phyloP scores from a whole-genome alignment of 1,140 invertebrate species.

The Probaryconus sp. region DNA sequence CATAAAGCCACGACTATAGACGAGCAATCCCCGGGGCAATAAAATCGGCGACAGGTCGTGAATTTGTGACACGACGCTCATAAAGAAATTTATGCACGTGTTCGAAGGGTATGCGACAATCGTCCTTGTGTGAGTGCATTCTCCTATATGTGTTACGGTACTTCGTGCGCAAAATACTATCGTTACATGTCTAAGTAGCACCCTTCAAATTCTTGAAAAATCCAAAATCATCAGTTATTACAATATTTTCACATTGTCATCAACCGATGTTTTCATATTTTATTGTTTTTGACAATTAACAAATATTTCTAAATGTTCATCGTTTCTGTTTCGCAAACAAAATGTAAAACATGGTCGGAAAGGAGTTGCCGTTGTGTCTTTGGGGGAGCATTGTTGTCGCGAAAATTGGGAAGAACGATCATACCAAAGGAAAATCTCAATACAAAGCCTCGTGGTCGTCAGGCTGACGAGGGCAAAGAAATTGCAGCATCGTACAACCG shows the following conservation, averaged over 20 bases:
- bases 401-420: conserved; percentile 9
- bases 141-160: conserved; percentile 24
- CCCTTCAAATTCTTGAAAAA: too few species aligned
- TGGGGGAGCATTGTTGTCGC: not conserved
- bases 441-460: conserved; percentile 46
- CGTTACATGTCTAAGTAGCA: too few species aligned
- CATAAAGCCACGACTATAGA: conserved; percentile 67
- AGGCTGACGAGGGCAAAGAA: conserved; percentile 50
- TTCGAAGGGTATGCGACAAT: conserved; percentile 55
- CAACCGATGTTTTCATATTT: too few species aligned
- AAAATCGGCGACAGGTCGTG: conserved; percentile 73
- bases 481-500: conserved; percentile 55
- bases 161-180: conserved; percentile 26
- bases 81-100: conserved; percentile 72
- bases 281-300: too few species aligned
- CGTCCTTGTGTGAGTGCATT: conserved; percentile 43
- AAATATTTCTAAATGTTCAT: too few species aligned
- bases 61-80: conserved; percentile 72
- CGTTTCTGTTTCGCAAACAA: too few species aligned
- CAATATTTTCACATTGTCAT: too few species aligned
- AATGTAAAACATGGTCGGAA: not conserved
- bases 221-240: not conserved
- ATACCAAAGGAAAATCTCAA: conserved; percentile 34
- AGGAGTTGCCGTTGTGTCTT: not conserved
- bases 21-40: conserved; percentile 69